Conservation (phyloP, 2,797 vertebrate genomes). For the Gambusia yucatana region DNA sequence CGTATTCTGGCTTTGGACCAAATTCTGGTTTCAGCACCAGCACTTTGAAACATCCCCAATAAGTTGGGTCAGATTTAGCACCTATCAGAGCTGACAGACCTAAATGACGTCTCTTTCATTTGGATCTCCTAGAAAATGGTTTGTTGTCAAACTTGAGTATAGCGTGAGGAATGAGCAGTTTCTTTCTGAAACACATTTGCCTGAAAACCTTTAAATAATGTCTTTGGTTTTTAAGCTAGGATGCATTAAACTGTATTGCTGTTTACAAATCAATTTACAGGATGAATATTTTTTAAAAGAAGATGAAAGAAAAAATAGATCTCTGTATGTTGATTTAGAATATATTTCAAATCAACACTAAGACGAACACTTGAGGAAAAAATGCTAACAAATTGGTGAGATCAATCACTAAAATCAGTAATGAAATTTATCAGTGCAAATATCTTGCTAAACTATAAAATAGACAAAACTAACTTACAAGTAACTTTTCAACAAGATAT, state of each 20-base stretch:
- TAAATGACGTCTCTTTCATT: neutral
- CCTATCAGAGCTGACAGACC: conserved; percentile 1
- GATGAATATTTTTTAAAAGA: neutral
- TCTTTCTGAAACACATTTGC: neutral
- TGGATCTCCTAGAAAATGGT: neutral
- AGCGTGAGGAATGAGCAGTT: neutral
- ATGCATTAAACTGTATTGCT: neutral
- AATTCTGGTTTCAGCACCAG: conserved; percentile 20
- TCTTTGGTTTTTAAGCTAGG: neutral
- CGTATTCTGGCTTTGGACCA: conserved; percentile 27
- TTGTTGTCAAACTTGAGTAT: neutral
- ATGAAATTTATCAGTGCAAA: neutral
- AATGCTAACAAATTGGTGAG: neutral
- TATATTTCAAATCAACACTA: neutral
- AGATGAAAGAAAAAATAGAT: neutral
- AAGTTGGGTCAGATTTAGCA: conserved; percentile 22
- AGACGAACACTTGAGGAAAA: neutral
- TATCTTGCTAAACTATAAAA: neutral
- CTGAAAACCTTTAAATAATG: neutral
- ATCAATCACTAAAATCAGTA: neutral
- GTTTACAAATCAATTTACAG: neutral
- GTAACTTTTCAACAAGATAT: no score
- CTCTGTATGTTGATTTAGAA: no score
- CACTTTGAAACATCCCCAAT: conserved; percentile 18
- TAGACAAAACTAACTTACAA: no score